A percentile compares a stretch with the other conserved stretches of the same genome.
Evolutionary conservation across 1,140 invertebrate genomes (phyloP).

Genomic region (Tetragnatha versicolor): DNA sequence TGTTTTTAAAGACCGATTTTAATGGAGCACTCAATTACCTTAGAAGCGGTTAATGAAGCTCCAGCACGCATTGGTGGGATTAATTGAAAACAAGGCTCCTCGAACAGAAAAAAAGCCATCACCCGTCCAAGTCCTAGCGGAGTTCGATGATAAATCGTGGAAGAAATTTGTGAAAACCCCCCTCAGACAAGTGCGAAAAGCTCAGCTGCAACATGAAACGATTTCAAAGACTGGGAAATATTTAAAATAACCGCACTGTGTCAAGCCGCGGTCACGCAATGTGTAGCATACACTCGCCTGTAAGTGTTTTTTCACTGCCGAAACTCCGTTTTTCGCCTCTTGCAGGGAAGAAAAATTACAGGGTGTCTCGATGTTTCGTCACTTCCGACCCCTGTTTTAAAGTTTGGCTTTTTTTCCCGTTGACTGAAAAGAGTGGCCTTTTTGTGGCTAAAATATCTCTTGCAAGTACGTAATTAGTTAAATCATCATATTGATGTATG

Average conservation of each 20-base stretch:
- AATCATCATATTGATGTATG: constrained; percentile 25
- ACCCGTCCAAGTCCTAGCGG: not conserved
- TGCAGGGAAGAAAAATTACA: constrained; percentile 10
- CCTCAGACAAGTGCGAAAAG: constrained; percentile 25
- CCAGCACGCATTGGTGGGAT: too few relatives aligned
- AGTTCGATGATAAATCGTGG: not conserved
- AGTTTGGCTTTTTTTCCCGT: not conserved
- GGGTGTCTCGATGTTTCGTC: constrained; percentile 27
- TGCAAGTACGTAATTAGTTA: constrained; percentile 15
- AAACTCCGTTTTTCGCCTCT: not conserved
- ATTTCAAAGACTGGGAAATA: constrained; percentile 13
- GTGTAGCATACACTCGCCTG: too few relatives aligned
- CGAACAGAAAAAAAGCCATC: too few relatives aligned
- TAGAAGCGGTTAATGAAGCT: too few relatives aligned
- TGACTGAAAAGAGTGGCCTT: not conserved
- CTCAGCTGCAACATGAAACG: constrained; percentile 27
- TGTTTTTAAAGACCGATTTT: too few relatives aligned
- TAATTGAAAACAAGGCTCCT: too few relatives aligned
- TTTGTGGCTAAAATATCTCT: too few relatives aligned
- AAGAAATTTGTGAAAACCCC: not conserved
- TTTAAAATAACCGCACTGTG: constrained; percentile 31
- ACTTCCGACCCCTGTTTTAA: not conserved
- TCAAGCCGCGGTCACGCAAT: not conserved
- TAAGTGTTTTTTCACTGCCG: not conserved
- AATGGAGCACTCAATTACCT: too few relatives aligned